phyloP scores from a whole-genome alignment of 1,140 invertebrate genomes.

The Lepidurus arcticus region DNA sequence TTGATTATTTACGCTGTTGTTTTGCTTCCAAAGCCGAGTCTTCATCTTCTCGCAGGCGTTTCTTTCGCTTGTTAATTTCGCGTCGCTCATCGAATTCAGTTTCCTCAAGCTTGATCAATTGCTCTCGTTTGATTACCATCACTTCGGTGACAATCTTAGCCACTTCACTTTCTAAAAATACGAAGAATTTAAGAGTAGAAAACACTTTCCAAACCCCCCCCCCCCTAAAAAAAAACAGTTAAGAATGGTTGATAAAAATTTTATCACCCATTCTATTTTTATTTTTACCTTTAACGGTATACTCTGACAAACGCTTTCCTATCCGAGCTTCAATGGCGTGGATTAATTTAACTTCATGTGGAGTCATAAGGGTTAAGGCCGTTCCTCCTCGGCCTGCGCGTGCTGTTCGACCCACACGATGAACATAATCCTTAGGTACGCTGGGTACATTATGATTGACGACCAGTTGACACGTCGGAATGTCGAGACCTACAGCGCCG shows the following conservation, averaged over 20 bases:
- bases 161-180: conserved; percentile 67
- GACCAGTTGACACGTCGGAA: conserved; percentile 82
- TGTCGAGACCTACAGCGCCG: conserved; percentile 56
- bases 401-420: conserved; percentile 93
- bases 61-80: conserved; percentile 79
- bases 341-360: conserved; percentile 80
- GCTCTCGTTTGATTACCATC: conserved; percentile 80
- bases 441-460: conserved; percentile 90
- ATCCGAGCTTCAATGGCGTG: conserved; percentile 79
- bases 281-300: conserved; percentile 69
- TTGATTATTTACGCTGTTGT: conserved; percentile 46
- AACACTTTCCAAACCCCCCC: no score
- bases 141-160: conserved; percentile 84
- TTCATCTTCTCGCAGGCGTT: conserved; percentile 73
- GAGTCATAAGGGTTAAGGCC: conserved; percentile 85
- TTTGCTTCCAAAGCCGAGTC: conserved; percentile 57
- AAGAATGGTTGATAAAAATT: no score
- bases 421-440: conserved; percentile 88
- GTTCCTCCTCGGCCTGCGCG: conserved; percentile 79
- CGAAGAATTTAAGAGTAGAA: conserved; percentile 24
- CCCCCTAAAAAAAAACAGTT: no score
- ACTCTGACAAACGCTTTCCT: conserved; percentile 76
- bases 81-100: conserved; percentile 84
- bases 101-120: conserved; percentile 85
- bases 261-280: not conserved